Percentiles rank a stretch among this genome's conserved stretches.
Evolutionary conservation across 35 echinoderm and acorn worm species (phyloP).

Genomic region (Apostichopus parvimensis): DNA sequence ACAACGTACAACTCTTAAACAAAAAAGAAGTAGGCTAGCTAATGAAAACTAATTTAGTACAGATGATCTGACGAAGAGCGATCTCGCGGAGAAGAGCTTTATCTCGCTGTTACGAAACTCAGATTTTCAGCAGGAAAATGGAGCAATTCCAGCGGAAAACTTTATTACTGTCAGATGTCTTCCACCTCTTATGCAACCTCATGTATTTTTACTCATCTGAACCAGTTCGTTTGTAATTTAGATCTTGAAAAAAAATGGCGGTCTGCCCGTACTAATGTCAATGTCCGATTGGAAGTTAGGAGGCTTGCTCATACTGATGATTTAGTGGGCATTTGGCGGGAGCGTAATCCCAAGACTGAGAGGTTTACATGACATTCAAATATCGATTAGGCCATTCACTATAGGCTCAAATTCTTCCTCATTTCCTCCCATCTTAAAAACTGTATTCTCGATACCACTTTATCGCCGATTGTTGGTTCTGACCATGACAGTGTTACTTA

Average conservation of each 20-base stretch:
- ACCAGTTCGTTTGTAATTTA: too few relatives aligned
- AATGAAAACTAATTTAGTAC: background rate
- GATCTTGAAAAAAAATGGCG: too few relatives aligned
- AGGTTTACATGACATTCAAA: too few relatives aligned
- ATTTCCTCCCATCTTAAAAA: background rate
- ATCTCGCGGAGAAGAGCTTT: slow-evolving; percentile 32
- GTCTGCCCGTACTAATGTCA: too few relatives aligned
- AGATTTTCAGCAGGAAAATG: slow-evolving; percentile 32
- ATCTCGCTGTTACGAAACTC: slow-evolving; percentile 17
- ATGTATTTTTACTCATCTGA: too few relatives aligned
- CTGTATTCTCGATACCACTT: background rate
- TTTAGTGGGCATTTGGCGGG: too few relatives aligned
- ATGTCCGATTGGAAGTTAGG: too few relatives aligned
- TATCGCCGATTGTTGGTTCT: slow-evolving; percentile 30
- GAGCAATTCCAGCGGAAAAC: background rate
- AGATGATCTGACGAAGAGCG: background rate
- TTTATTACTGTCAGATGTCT: background rate
- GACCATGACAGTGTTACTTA: slow-evolving; percentile 28
- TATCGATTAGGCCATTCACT: too few relatives aligned
- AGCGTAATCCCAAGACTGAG: too few relatives aligned
- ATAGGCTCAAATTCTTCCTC: background rate
- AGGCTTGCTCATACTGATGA: too few relatives aligned
- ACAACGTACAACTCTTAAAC: slow-evolving; percentile 21
- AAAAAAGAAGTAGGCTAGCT: background rate
- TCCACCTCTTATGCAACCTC: background rate